These are phyloP conservation scores for Mesocricetus auratus DNA, from an alignment of 2,113 vertebrate genomes.

Conservation along the genomic window DNA sequence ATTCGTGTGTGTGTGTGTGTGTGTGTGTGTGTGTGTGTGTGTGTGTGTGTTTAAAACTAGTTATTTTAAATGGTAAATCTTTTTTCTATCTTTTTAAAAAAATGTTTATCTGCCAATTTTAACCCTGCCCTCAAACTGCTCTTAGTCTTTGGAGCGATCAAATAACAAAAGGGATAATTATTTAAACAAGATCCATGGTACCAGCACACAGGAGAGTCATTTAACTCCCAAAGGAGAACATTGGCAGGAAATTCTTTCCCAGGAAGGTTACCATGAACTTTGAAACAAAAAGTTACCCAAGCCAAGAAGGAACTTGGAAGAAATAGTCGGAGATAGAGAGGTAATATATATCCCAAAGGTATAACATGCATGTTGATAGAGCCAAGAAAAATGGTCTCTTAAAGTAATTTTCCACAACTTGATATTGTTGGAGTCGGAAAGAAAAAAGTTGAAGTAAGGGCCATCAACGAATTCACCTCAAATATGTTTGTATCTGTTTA, in stretches of 20 bases:
- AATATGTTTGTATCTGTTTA: not conserved
- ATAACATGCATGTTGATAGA: not conserved
- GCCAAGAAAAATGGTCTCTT: not conserved
- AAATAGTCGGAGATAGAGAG: slow-evolving; percentile 1
- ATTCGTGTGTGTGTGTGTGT: not conserved
- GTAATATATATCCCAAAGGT: not conserved
- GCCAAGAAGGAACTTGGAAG: slow-evolving; percentile 24
- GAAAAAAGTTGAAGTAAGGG: slow-evolving; percentile 3
- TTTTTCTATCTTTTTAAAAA: not conserved
- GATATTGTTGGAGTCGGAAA: slow-evolving; percentile 34
- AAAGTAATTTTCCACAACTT: not conserved
- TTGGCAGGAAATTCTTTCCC: slow-evolving; percentile 37
- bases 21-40: not conserved
- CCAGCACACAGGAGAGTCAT: slow-evolving; percentile 3
- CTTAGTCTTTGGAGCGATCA: not conserved
- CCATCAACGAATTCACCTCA: slow-evolving; percentile 13
- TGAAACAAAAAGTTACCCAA: slow-evolving; percentile 37
- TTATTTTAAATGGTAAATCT: slow-evolving; percentile 24
- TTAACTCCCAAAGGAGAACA: not conserved
- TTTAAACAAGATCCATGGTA: not conserved
- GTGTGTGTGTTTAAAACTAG: not conserved
- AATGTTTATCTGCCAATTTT: not conserved
- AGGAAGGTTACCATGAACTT: slow-evolving; percentile 30
- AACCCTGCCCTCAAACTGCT: not conserved
- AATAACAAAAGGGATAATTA: slow-evolving; percentile 20